Conservation (phyloP, 2,888 invertebrate genomes). For the Nemoura dubitans region DNA sequence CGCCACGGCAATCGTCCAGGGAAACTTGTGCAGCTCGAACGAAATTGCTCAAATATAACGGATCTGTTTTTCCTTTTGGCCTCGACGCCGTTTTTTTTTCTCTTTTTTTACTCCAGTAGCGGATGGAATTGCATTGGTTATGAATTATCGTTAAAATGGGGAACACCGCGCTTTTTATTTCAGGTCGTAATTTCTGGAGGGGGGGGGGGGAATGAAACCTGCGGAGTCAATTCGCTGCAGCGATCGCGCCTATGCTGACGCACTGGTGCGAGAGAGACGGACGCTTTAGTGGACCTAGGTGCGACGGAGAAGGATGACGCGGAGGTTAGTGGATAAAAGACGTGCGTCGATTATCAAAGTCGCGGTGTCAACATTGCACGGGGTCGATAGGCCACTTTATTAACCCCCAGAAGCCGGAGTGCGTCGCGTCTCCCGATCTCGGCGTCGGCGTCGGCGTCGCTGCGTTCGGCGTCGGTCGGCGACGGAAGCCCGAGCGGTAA, state of each 20-base stretch:
- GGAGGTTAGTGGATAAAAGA: constrained; percentile 27
- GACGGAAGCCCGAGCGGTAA: neutral
- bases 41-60: constrained; percentile 38
- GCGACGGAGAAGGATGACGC: neutral
- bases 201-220: neutral
- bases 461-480: neutral
- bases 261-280: neutral
- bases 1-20: constrained; percentile 7
- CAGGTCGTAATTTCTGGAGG: neutral
- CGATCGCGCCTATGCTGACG: neutral
- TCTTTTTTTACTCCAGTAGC: neutral
- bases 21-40: neutral
- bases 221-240: neutral
- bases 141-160: constrained; percentile 27
- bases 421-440: neutral
- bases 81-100: neutral
- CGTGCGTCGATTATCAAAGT: constrained; percentile 29
- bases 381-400: constrained; percentile 35
- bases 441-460: neutral
- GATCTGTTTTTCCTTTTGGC: neutral
- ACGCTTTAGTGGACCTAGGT: too few relatives aligned
- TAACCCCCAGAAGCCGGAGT: neutral
- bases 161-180: neutral
- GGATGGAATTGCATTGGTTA: constrained; percentile 27
- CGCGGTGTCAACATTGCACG: neutral